Base-by-base conservation (phyloP, 2,113 vertebrate genomes). In the Tringa solitaria region DNA sequence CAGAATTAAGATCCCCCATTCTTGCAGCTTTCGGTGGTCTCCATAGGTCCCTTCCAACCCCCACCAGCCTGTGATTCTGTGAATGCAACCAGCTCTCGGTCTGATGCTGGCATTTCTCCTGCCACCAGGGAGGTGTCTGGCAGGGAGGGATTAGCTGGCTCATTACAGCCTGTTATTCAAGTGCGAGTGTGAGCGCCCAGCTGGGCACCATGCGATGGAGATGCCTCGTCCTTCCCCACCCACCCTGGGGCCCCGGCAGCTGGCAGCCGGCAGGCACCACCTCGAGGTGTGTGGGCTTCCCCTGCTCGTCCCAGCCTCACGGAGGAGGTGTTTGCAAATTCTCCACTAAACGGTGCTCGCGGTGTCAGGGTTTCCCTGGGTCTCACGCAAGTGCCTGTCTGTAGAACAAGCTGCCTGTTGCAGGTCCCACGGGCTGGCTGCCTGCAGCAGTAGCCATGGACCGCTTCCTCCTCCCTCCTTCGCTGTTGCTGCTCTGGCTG, bases 241-340 rank as follows among this genome's bases (percentile, higher is more conserved):
- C 80, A 22, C 56, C 78, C 16, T 9, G 21, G 61, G 45, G n/a
- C 30, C 70, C 26, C 83, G 86, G 77, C 78, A 64, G 50, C 9
- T 87, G 86, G 77, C 78, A 64, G 50, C 9, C 0, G 82, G 63
- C 27, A 17, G 82, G 90, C 80, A 69, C 37, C 37, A 15, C n/a
- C 46, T 11, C 1, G 4, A 78, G 35, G 4, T 70, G 70, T 8
- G 20, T 91, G 75, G 77, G 95, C 59, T 95, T 26, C 43, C 28
- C 67, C 37, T 72, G 77, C 59, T 83, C 84, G 75, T 76, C 77
- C 69, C 84, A 74, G 39, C 45, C 76, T 84, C 39, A 45, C 0
- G 78, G 61, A 56, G 89, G 56, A 81, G 64, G 75, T 88, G 61
- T 92, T 96, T 79, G 41, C 60, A 69, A 80, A 65, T 56, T 35